Evolutionary conservation across 2,797 vertebrate genomes (phyloP), one percentile per base, ranked within the genome.

Genomic region (Prionace glauca): DNA sequence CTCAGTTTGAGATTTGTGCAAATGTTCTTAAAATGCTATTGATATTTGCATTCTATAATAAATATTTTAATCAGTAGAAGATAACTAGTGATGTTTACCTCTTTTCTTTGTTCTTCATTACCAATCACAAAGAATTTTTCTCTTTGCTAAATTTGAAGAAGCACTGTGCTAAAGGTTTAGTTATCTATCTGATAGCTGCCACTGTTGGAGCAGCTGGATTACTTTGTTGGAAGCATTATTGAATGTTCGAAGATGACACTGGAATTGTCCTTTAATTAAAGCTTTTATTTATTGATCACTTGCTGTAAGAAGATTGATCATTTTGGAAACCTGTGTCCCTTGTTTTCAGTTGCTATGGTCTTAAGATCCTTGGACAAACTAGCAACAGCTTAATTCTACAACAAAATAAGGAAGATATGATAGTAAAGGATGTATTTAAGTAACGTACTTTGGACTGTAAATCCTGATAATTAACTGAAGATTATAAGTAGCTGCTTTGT

Each of bases 251-350:
- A 97, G 96, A 96, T 96, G 96, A 91, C 96, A 72, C 97, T 97
- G 96, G 96, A 97, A 96, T 96, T 97, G 45, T 97, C 97, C 96
- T 96, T 96, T 97, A 97, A 98, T 97, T 96, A 98, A 97, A 98
- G 97, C 96, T 96, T 96, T 96, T 96, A 96, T 96, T 97, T 97
- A 97, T 97, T 97, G 97, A 97, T 97, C 97, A 97, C 96, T 96
- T 96, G 96, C 96, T 97, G 97, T 96, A 97, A 97, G 96, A 97
- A 95, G 96, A 97, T 97, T 96, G 96, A 96, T 96, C 96, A 96
- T 96, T 97, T 97, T 96, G 95, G 96, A 96, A 96, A 88, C 0
- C 95, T 97, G 97, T 97, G 95, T 96, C 95, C 96, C 96, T 96
- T 96, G 96, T 95, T 96, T 97, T 96, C 97, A 95, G 26, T 60